Percentiles rank a stretch among this genome's conserved stretches.
These are phyloP conservation scores for Pedionomus torquatus DNA, from an alignment of 2,113 vertebrate genomes.

Conservation along the genomic window DNA sequence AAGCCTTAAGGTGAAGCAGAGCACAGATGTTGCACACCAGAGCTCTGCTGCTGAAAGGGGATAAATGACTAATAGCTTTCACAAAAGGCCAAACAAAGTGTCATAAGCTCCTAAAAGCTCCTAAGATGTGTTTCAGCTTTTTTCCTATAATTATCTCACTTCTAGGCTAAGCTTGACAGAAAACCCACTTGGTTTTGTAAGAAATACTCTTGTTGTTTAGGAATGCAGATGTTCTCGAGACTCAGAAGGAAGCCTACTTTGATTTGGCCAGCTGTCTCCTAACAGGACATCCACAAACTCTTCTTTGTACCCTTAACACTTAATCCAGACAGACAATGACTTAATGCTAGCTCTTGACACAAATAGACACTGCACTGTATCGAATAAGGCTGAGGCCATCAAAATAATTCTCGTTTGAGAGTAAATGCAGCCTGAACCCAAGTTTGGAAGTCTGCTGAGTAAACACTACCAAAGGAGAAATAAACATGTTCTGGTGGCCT, in stretches of 20 bases:
- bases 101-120: conserved; percentile 46
- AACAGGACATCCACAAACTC: conserved; percentile 5
- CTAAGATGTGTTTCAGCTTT: conserved; percentile 27
- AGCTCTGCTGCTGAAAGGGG: neutral
- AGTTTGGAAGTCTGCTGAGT: conserved; percentile 22
- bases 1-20: conserved; percentile 10
- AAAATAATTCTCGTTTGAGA: conserved; percentile 47
- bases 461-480: conserved; percentile 66
- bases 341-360: conserved; percentile 50
- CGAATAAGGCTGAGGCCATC: neutral
- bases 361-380: neutral
- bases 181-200: conserved; percentile 46
- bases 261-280: conserved; percentile 18
- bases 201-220: conserved; percentile 28
- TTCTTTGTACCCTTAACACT: conserved; percentile 12
- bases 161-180: conserved; percentile 34
- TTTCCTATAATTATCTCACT: conserved; percentile 37
- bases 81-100: conserved; percentile 35
- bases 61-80: conserved; percentile 32
- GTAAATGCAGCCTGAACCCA: conserved; percentile 26
- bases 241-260: conserved; percentile 5
- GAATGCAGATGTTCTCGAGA: conserved; percentile 17
- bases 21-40: neutral
- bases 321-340: conserved; percentile 44
- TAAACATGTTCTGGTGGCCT: conserved; percentile 57